Evolutionary conservation across 2,113 vertebrate species (phyloP), one percentile per base, ranked within the genome.

Genomic region (Oryzias celebensis): DNA sequence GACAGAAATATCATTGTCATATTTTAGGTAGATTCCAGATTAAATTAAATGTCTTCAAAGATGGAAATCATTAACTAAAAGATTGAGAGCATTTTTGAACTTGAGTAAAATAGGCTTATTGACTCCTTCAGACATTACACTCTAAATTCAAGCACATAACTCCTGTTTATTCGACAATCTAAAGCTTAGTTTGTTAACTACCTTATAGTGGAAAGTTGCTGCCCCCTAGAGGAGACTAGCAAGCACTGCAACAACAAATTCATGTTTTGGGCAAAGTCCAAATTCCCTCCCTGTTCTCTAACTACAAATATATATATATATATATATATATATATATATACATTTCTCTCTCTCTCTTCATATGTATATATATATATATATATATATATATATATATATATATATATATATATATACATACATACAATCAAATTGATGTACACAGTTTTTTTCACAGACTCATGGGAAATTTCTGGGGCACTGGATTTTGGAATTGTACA

Each of bases 211-310:
- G 50, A 56, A 10, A 58, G 17, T 17, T 80, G 48, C 74, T 85
- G 83, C 88, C 86, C 83, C 72, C 88, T 85, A 52, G 74, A 61
- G 88, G 79, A 77, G 49, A 57, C 23, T 12, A 22, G 18, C 14
- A 2, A 16, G 58, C 48, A 72, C 43, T 1, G 64, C 58, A 20
- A 50, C 49, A 61, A 55, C 24, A 55, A 48, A 20, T 3, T 48
- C 36, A 12, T 12, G 36, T 36, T 36, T 36, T 36, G 36, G 8
- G 8, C 8, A 12, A 12, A 1, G 10, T 36, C 8, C 8, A 12
- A 36, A 36, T 12, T 36, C 36, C 8, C 36, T 36, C 10, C 36
- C 26, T 6, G 7, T 6, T 36, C 3, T 22, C 13, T 5, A 45
- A 47, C 3, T 36, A n/a, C 14, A 4, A 14, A 14, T 1, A 1